Evolutionary conservation across 2,888 invertebrate genomes (phyloP).

Genomic region (Aricia artaxerxes): DNA sequence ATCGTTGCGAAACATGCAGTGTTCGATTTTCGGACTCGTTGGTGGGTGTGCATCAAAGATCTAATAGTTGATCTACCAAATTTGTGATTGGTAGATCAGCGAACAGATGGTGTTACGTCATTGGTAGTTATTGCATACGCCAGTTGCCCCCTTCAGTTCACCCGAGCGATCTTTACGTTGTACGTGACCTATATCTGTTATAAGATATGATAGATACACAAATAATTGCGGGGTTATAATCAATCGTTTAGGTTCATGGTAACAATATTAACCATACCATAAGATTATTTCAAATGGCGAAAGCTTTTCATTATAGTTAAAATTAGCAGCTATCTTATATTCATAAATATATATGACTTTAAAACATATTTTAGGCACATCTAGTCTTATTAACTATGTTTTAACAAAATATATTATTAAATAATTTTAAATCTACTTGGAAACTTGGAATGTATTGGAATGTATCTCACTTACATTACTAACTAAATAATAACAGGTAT

Average conservation of each 20-base stretch:
- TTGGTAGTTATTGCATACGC: background rate
- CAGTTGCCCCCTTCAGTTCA: background rate
- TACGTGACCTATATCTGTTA: background rate
- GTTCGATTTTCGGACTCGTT: background rate
- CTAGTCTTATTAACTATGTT: conserved; percentile 24
- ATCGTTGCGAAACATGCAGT: background rate
- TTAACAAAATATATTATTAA: conserved; percentile 31
- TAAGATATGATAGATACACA: background rate
- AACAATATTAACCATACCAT: background rate
- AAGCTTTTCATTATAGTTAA: background rate
- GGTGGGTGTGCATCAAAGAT: background rate
- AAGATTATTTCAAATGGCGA: background rate
- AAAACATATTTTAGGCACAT: conserved; percentile 51
- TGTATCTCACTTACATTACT: background rate
- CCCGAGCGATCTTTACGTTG: background rate
- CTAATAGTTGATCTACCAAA: background rate
- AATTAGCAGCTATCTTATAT: background rate
- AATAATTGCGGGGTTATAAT: too few species aligned
- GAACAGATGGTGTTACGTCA: background rate
- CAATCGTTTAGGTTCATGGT: too few species aligned
- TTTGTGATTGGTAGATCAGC: background rate
- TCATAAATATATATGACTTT: conserved; percentile 7
- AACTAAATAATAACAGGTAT: background rate
- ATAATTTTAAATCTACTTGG: conserved; percentile 19
- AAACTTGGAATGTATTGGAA: conserved; percentile 20